Evolutionary conservation across 1,140 invertebrate genomes (phyloP).

Genomic region (Drosophila serrata): DNA sequence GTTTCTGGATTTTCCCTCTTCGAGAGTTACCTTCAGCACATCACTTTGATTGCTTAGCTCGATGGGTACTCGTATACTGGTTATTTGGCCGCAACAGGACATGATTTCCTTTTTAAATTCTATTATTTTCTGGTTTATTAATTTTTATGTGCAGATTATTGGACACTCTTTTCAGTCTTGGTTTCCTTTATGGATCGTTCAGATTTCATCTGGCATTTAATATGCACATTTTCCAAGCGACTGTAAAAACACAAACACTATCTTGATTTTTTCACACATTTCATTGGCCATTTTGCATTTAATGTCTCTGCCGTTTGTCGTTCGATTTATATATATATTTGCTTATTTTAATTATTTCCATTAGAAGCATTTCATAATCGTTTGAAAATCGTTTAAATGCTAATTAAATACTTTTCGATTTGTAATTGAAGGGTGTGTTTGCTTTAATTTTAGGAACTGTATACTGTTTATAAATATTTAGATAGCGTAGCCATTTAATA

Average conservation of each 20-base stretch:
- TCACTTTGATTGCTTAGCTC: slow-evolving; percentile 92
- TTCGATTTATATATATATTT: slow-evolving; percentile 12
- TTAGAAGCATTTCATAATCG: slow-evolving; percentile 20
- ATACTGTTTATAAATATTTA: slow-evolving; percentile 1
- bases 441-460: not conserved
- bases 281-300: slow-evolving; percentile 22
- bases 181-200: slow-evolving; percentile 38
- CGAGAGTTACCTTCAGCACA: slow-evolving; percentile 89
- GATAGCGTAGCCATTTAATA: not conserved
- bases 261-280: slow-evolving; percentile 26
- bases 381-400: slow-evolving; percentile 31
- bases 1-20: not conserved
- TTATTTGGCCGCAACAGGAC: slow-evolving; percentile 89
- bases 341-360: slow-evolving; percentile 10
- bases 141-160: slow-evolving; percentile 37
- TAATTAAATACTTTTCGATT: slow-evolving; percentile 33
- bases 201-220: slow-evolving; percentile 60
- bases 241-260: slow-evolving; percentile 48
- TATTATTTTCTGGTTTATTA: slow-evolving; percentile 26
- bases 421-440: not conserved
- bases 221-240: slow-evolving; percentile 76
- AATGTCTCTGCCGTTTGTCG: slow-evolving; percentile 5
- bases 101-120: slow-evolving; percentile 79
- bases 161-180: slow-evolving; percentile 38
- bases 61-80: slow-evolving; percentile 90